phyloP scores from a whole-genome alignment of 2,888 invertebrate genomes.

The Anthoptus insignis region DNA sequence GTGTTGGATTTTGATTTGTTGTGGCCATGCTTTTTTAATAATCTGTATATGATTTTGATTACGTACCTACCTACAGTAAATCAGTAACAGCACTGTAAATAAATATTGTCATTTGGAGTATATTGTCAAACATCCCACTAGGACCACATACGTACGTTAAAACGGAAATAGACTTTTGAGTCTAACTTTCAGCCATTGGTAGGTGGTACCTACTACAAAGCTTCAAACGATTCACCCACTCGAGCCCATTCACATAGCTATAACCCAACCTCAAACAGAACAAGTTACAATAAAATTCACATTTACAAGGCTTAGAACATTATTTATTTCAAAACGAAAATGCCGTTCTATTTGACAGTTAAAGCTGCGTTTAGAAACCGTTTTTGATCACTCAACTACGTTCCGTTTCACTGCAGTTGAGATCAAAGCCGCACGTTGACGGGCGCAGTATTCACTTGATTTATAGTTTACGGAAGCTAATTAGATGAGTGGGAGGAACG shows the following conservation, averaged over 20 bases:
- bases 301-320: neutral
- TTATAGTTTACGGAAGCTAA: conserved; percentile 84
- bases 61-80: no score
- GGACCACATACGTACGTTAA: no score
- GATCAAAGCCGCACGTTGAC: conserved; percentile 81
- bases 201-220: no score
- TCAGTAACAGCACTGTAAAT: no score
- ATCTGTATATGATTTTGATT: no score
- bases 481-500: conserved; percentile 70
- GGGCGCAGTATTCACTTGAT: conserved; percentile 72
- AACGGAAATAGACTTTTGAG: no score
- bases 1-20: no score
- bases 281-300: neutral
- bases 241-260: neutral
- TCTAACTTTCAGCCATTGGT: no score
- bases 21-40: no score
- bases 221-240: neutral
- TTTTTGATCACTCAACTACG: conserved; percentile 46
- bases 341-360: conserved; percentile 78
- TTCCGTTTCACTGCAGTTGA: conserved; percentile 72
- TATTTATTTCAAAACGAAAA: conserved; percentile 44
- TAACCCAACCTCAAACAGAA: neutral
- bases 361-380: conserved; percentile 76
- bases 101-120: no score
- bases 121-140: no score